Evolutionary conservation across 2,113 vertebrate species (phyloP).

Genomic region (Corythornis vintsioides): DNA sequence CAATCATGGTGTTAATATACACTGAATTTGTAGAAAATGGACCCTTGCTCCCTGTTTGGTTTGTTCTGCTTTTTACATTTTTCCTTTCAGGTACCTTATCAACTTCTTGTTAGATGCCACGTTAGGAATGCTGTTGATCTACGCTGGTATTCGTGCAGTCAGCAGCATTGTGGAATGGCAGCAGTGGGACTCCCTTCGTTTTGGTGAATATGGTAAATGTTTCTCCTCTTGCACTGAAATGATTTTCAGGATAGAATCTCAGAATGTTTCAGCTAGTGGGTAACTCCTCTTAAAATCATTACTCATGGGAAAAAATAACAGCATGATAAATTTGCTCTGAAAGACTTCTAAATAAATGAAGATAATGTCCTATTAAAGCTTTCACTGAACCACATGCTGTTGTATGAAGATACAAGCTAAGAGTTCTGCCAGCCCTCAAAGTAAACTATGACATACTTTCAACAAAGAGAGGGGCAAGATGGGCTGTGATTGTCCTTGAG

Average conservation of each 20-base stretch:
- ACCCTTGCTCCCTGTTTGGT: background rate
- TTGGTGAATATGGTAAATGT: slow-evolving; percentile 95
- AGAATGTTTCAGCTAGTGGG: background rate
- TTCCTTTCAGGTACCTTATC: slow-evolving; percentile 90
- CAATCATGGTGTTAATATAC: background rate
- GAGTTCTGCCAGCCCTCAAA: background rate
- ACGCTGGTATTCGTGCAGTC: slow-evolving; percentile 87
- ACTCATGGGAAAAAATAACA: background rate
- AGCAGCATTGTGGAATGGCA: slow-evolving; percentile 93
- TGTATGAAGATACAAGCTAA: background rate
- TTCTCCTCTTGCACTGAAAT: background rate
- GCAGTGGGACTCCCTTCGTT: slow-evolving; percentile 96
- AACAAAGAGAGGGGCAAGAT: background rate
- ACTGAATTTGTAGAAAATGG: background rate
- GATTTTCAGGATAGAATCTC: background rate
- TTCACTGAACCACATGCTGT: background rate
- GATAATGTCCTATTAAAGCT: background rate
- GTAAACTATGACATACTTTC: background rate
- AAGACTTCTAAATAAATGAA: background rate
- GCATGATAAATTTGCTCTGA: background rate
- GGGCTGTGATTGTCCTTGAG: background rate
- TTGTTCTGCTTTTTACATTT: background rate
- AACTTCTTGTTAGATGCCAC: slow-evolving; percentile 97
- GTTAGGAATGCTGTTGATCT: slow-evolving; percentile 97
- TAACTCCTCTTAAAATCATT: background rate